Evolutionary conservation across 2,888 invertebrate species (phyloP).

Genomic region (Machimus rusticus): DNA sequence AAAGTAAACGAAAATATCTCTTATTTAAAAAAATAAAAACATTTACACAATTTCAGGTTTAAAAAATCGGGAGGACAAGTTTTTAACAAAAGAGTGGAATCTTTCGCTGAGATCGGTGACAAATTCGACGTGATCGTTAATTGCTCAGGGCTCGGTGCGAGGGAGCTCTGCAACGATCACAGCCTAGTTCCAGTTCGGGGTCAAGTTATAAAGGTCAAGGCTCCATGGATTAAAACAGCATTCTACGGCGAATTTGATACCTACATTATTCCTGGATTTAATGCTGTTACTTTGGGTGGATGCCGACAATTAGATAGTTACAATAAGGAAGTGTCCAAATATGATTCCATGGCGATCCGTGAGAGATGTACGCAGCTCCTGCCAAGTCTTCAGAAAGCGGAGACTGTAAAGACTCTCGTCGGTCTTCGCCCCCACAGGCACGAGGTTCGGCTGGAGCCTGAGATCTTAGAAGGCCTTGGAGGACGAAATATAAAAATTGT

Average conservation of each 20-base stretch:
- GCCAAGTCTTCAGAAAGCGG: slow-evolving; percentile 71
- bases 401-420: slow-evolving; percentile 71
- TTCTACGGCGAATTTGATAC: slow-evolving; percentile 87
- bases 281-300: slow-evolving; percentile 83
- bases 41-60: slow-evolving; percentile 63
- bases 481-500: slow-evolving; percentile 72
- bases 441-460: slow-evolving; percentile 76
- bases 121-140: slow-evolving; percentile 80
- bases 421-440: slow-evolving; percentile 85
- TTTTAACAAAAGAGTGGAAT: slow-evolving; percentile 66
- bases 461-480: slow-evolving; percentile 60
- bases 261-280: slow-evolving; percentile 82
- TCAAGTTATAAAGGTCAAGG: slow-evolving; percentile 80
- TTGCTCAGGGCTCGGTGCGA: slow-evolving; percentile 86
- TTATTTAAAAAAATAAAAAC: background rate
- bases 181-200: slow-evolving; percentile 82
- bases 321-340: slow-evolving; percentile 70
- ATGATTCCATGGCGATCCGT: slow-evolving; percentile 79
- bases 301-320: slow-evolving; percentile 83
- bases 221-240: slow-evolving; percentile 90
- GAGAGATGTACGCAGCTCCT: slow-evolving; percentile 79
- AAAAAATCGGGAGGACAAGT: slow-evolving; percentile 71
- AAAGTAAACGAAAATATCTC: slow-evolving; percentile 64
- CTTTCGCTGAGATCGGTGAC: slow-evolving; percentile 67
- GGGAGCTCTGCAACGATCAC: slow-evolving; percentile 76